phyloP scores from a whole-genome alignment of 2,113 vertebrate species.

The Haliaeetus leucogaster region DNA sequence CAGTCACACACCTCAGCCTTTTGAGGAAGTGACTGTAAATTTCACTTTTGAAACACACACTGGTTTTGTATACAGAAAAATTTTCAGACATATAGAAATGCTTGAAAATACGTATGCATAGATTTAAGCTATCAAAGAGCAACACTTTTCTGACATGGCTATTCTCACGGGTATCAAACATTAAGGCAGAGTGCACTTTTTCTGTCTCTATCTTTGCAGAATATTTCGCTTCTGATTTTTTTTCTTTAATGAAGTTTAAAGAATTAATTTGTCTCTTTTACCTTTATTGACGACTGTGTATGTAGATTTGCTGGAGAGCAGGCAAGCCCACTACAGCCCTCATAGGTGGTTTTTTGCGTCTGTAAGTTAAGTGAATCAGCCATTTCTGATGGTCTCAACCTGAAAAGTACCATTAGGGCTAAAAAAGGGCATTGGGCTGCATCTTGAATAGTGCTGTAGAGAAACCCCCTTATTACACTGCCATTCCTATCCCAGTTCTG shows the following conservation, averaged over 20 bases:
- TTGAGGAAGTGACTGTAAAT: not conserved
- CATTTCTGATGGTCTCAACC: not conserved
- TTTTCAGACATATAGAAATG: not conserved
- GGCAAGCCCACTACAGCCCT: not conserved
- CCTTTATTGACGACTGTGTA: not conserved
- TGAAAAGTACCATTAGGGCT: not conserved
- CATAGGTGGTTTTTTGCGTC: not conserved
- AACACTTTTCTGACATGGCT: not conserved
- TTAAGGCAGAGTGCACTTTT: not conserved
- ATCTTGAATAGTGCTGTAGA: not conserved
- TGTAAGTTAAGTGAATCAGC: not conserved
- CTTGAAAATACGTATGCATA: not conserved
- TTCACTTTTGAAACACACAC: not conserved
- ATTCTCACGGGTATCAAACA: fast-evolving
- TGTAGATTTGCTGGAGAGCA: not conserved
- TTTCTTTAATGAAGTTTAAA: not conserved
- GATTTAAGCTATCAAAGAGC: not conserved
- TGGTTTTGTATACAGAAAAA: not conserved
- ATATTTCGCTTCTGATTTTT: not conserved
- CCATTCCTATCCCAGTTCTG: not conserved
- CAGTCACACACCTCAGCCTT: not conserved
- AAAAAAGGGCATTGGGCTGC: not conserved
- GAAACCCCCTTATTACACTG: not conserved
- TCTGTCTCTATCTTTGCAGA: not conserved
- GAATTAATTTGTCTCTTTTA: not conserved